Percentiles rank a stretch among this genome's conserved stretches.
These are phyloP conservation scores for Mycogona germanica DNA, from an alignment of 2,888 invertebrate species.

Conservation along the genomic window DNA sequence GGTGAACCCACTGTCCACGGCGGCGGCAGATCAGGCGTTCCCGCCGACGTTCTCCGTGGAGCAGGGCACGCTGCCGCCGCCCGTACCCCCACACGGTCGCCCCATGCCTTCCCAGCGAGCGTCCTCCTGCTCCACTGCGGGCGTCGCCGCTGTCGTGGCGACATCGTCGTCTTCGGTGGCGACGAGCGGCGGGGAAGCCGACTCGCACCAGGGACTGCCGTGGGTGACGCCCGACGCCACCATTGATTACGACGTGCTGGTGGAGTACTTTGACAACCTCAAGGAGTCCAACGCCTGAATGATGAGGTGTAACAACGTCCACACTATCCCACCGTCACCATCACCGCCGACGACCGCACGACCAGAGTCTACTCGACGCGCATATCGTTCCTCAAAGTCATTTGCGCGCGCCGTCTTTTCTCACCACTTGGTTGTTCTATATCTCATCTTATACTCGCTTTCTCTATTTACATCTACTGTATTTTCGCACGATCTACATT, in stretches of 20 bases:
- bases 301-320: no score
- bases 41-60: constrained; percentile 21
- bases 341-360: no score
- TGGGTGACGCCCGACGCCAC: constrained; percentile 40
- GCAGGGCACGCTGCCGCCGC: constrained; percentile 21
- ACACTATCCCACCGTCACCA: neutral
- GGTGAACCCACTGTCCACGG: constrained; percentile 6
- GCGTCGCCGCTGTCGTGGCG: constrained; percentile 17
- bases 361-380: no score
- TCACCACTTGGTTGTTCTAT: no score
- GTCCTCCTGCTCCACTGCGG: constrained; percentile 29
- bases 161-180: neutral
- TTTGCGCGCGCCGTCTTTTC: no score
- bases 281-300: constrained; percentile 60
- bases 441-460: no score
- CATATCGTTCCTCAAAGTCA: no score
- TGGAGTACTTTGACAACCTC: constrained; percentile 96
- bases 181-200: neutral
- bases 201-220: constrained; percentile 13
- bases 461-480: no score
- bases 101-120: constrained; percentile 24
- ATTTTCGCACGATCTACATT: no score
- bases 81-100: constrained; percentile 23
- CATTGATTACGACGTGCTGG: constrained; percentile 96
- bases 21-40: constrained; percentile 18